Percentiles rank a stretch among this genome's conserved stretches.
These are phyloP conservation scores for Cyprinodon variegatus DNA, from an alignment of 2,113 vertebrate genomes.

Conservation along the genomic window DNA sequence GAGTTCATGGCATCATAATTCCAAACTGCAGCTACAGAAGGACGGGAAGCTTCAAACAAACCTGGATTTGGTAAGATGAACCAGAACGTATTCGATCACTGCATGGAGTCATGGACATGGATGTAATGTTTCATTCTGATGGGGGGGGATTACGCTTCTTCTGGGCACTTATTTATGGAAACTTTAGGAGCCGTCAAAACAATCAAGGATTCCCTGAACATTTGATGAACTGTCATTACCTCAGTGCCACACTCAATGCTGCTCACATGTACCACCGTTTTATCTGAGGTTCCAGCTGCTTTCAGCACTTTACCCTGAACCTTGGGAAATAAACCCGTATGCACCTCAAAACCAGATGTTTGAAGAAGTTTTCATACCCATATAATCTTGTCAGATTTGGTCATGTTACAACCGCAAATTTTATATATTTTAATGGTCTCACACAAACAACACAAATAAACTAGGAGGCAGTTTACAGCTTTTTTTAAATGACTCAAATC, in stretches of 20 bases:
- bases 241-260: neutral
- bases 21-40: conserved; percentile 44
- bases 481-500: neutral
- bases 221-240: neutral
- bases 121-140: no score
- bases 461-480: no score
- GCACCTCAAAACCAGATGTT: no score
- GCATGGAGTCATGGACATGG: neutral
- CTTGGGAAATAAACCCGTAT: no score
- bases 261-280: neutral
- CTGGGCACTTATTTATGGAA: neutral
- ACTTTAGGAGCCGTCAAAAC: neutral
- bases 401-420: neutral
- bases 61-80: conserved; percentile 41
- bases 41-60: conserved; percentile 58
- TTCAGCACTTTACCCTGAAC: no score
- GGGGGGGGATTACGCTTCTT: neutral
- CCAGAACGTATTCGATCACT: neutral
- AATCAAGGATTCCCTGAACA: no score
- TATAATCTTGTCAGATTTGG: no score
- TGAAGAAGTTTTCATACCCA: no score
- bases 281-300: no score
- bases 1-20: conserved; percentile 62
- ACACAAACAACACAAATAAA: no score
- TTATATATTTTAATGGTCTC: neutral